These are phyloP conservation scores for Poeciliopsis turneri DNA, from an alignment of 2,797 vertebrate species.

Conservation along the genomic window DNA sequence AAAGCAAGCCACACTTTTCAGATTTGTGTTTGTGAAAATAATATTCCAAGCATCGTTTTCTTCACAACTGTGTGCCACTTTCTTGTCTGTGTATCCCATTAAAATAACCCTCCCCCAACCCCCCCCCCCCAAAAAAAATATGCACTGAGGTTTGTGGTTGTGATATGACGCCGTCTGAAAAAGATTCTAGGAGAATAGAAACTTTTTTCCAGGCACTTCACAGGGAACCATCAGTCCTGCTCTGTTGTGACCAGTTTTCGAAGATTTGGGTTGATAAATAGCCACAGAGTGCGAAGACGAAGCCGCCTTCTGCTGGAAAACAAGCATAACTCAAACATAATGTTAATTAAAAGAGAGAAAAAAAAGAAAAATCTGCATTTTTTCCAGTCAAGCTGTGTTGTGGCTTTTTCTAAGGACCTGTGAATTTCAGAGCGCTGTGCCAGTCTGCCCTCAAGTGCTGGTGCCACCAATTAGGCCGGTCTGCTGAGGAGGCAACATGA, in stretches of 20 bases:
- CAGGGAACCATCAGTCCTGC: not conserved
- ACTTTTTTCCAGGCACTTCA: not conserved
- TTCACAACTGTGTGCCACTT: not conserved
- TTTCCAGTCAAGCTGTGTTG: slow-evolving; percentile 29
- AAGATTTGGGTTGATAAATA: not conserved
- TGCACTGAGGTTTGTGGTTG: not conserved
- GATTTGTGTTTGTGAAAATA: not conserved
- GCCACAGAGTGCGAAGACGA: not conserved
- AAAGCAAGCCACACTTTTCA: not conserved
- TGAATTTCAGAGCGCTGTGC: slow-evolving; percentile 22
- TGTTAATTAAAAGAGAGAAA: not conserved
- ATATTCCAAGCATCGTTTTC: not conserved
- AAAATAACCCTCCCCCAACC: not conserved
- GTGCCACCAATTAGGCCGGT: slow-evolving; percentile 52
- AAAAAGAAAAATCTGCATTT: not conserved
- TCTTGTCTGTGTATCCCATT: not conserved
- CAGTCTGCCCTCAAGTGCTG: slow-evolving; percentile 45
- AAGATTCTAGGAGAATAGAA: not conserved
- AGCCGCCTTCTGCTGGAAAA: not conserved
- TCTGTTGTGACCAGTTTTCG: not conserved
- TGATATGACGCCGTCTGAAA: not conserved
- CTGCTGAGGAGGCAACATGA: slow-evolving; percentile 40
- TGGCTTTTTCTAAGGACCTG: slow-evolving; percentile 35
- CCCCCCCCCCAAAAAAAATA: not conserved
- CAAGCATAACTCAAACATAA: slow-evolving; percentile 5